Base-by-base conservation (phyloP, 2,797 vertebrate genomes). In the Picus viridis region DNA sequence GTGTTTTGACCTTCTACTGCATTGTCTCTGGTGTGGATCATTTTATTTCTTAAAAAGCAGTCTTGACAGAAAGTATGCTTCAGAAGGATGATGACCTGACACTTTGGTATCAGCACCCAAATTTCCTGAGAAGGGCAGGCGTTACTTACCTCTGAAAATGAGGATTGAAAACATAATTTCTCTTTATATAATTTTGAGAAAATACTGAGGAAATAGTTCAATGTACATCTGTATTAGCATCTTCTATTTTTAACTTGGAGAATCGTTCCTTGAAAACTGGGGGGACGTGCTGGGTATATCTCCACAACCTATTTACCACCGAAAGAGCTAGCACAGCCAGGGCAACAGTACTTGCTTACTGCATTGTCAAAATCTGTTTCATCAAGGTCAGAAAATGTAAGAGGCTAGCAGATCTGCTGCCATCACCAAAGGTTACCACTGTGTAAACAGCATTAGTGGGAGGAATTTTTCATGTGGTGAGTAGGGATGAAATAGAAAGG, bases 391-490 rank as follows among this genome's bases (percentile, higher is more conserved):
- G 65, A 65, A 92, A 83, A 83, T 4, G 2, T 43, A 49, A 71
- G 36, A 73, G 32, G 9, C 58, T 70, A 13, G 22, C 32, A 61
- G 41, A 43, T 64, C 59, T 86, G 57, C 12, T 24, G 53, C 57
- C 36, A 14, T 26, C n/a, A 16, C 41, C 56, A 47, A 81, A 29
- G 36, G 24, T 58, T 68, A 9, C 34, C 51, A 16, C 76, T 63
- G 63, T 7, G 13, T 80, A n/a, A 72, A 67, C 1, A 2, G 65
- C 30, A 26, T 62, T 49, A 81, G 69, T 49, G 49, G 47, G 47
- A 83, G 49, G 82, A 93, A 94, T 93, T 94, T 87, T 80, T 96
- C 18, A 63, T 92, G 67, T 83, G 54, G 27, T 15, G 47, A 83
- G 16, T 39, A 74, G 41, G 39, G 73, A 63, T 86, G 53, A 92